Evolutionary conservation across 1,140 invertebrate genomes (phyloP).

Genomic region (Apis mellifera): DNA sequence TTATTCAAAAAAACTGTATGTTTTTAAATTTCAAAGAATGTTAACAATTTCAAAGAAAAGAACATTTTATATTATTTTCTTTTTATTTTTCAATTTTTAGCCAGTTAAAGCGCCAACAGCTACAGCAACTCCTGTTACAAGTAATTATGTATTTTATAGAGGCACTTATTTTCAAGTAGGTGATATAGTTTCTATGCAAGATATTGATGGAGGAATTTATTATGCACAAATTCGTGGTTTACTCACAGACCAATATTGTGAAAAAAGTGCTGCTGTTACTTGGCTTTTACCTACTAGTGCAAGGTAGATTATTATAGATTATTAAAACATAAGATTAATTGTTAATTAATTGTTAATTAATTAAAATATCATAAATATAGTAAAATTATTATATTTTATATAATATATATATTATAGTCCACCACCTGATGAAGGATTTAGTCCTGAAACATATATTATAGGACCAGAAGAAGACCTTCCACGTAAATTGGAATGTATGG

Average conservation of each 20-base stretch:
- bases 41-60: not conserved
- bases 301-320: slow-evolving; percentile 67
- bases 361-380: not conserved
- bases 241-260: slow-evolving; percentile 95
- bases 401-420: too few relatives aligned
- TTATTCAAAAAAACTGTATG: slow-evolving; percentile 90
- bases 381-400: slow-evolving; percentile 27
- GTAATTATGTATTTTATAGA: slow-evolving; percentile 92
- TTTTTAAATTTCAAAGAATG: not conserved
- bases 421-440: slow-evolving; percentile 89
- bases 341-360: not conserved
- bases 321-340: not conserved
- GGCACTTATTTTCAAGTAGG: slow-evolving; percentile 94
- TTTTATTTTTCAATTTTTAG: slow-evolving; percentile 67
- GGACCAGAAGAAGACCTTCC: slow-evolving; percentile 96
- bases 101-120: slow-evolving; percentile 90
- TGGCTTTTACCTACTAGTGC: slow-evolving; percentile 94
- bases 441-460: slow-evolving; percentile 95
- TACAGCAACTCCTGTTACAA: slow-evolving; percentile 90
- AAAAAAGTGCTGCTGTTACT: slow-evolving; percentile 96
- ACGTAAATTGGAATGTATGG: slow-evolving; percentile 92
- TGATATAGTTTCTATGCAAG: slow-evolving; percentile 94
- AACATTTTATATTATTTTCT: not conserved
- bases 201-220: slow-evolving; percentile 89
- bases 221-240: slow-evolving; percentile 95